Evolutionary conservation across 2,113 vertebrate species (phyloP).

Genomic region (Xiphophorus maculatus): DNA sequence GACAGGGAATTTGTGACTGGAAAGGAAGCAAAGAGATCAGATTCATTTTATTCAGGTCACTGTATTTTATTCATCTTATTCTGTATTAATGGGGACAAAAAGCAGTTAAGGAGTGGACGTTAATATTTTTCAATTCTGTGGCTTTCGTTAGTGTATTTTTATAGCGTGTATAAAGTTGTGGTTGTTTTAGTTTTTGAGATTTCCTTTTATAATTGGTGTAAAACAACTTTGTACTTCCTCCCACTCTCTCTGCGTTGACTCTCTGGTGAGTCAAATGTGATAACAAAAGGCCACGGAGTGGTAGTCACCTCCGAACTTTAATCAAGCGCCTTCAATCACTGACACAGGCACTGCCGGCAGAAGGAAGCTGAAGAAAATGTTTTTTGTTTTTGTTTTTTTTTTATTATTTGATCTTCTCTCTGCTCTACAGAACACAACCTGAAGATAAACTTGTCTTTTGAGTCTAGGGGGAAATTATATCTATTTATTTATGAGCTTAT

Average conservation of each 20-base stretch:
- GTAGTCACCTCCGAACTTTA: conserved; percentile 17
- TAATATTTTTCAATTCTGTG: neutral
- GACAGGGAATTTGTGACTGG: neutral
- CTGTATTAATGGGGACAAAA: neutral
- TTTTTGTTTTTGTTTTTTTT: neutral
- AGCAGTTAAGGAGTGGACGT: too few relatives aligned
- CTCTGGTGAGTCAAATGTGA: conserved; percentile 39
- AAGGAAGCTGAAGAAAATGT: conserved; percentile 21
- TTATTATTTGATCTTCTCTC: conserved; percentile 21
- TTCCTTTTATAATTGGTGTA: conserved; percentile 3
- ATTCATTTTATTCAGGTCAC: neutral
- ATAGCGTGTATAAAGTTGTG: neutral
- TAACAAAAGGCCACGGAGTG: conserved; percentile 13
- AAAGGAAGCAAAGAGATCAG: neutral
- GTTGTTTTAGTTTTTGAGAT: neutral
- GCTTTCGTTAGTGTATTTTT: neutral
- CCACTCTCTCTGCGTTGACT: conserved; percentile 14
- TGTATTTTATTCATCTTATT: too few relatives aligned
- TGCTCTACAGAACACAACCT: conserved; percentile 3
- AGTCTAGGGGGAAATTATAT: conserved; percentile 57
- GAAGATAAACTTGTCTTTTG: conserved; percentile 27
- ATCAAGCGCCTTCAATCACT: conserved; percentile 40
- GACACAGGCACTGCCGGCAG: neutral
- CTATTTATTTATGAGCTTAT: conserved; percentile 55
- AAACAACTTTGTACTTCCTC: conserved; percentile 29